These are phyloP conservation scores for Hippocampus kuda DNA, from an alignment of 2,797 vertebrate species.

Conservation along the genomic window DNA sequence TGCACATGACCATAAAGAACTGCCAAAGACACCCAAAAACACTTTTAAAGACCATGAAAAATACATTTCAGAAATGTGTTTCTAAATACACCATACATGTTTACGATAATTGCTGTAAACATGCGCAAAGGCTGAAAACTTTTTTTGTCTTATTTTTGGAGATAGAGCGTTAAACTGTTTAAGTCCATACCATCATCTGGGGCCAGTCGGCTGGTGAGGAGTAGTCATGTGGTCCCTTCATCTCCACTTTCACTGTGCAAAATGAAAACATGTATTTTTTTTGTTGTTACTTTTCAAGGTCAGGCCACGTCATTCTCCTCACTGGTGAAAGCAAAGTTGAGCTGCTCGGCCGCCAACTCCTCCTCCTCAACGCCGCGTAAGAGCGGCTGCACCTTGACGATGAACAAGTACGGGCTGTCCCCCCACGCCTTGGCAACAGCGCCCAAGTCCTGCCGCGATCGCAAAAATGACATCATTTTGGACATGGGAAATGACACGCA, in stretches of 20 bases:
- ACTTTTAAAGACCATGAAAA: not conserved
- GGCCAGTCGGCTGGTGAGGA: constrained; percentile 91
- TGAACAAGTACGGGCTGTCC: constrained; percentile 89
- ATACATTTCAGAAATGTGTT: too few relatives aligned
- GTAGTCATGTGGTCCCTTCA: constrained; percentile 85
- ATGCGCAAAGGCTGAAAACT: too few relatives aligned
- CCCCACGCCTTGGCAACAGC: constrained; percentile 83
- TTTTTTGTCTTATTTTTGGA: too few relatives aligned
- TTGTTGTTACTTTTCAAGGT: not conserved
- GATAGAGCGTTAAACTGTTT: too few relatives aligned
- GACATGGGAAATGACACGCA: not conserved
- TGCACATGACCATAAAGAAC: constrained; percentile 90
- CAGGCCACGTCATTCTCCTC: constrained; percentile 12
- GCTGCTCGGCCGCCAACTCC: constrained; percentile 23
- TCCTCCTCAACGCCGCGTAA: constrained; percentile 31
- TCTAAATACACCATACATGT: too few relatives aligned
- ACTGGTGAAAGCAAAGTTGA: constrained; percentile 61
- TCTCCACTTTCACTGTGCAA: constrained; percentile 79
- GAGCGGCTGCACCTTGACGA: constrained; percentile 69
- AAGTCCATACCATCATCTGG: constrained; percentile 78
- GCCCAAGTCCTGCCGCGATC: constrained; percentile 60
- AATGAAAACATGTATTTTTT: not conserved
- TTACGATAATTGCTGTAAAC: too few relatives aligned
- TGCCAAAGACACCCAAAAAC: constrained; percentile 15
- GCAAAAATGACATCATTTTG: not conserved